A percentile compares a stretch with the other conserved stretches of the same genome.
phyloP scores from a whole-genome alignment of 23 tunicate species.

The Trididemnum clinides region DNA sequence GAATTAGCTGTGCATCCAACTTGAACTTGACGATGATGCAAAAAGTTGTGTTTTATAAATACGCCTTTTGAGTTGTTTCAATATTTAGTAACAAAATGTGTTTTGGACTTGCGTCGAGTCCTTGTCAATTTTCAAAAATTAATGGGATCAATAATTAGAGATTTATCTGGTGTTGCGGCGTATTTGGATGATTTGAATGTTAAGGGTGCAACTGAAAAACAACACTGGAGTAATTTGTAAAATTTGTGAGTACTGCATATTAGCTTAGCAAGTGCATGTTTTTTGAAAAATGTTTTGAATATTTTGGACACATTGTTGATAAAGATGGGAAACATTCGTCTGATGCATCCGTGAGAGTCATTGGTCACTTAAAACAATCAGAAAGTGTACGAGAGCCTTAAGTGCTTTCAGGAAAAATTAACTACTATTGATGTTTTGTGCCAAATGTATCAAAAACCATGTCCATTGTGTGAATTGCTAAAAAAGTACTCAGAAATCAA shows the following conservation, averaged over 20 bases:
- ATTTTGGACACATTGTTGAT: not conserved
- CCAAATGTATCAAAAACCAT: not conserved
- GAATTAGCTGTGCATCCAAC: not conserved
- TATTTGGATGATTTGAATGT: not conserved
- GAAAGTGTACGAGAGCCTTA: not conserved
- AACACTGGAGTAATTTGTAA: not conserved
- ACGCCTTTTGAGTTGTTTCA: conserved; percentile 7
- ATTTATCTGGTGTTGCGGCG: not conserved
- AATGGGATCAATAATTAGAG: not conserved
- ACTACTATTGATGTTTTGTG: not conserved
- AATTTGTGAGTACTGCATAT: not conserved
- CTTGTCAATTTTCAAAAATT: conserved; percentile 1
- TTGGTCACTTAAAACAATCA: not conserved
- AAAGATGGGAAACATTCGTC: not conserved
- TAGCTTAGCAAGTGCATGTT: not conserved
- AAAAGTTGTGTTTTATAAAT: not conserved
- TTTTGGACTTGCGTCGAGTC: conserved; percentile 12
- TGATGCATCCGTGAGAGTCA: not conserved
- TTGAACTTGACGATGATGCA: conserved; percentile 4
- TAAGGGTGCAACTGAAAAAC: not conserved
- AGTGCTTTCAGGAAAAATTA: not conserved
- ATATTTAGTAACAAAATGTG: not conserved
- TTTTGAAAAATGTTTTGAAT: not conserved
- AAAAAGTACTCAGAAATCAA: not conserved
- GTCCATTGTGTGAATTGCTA: not conserved